A percentile compares a stretch with the other conserved stretches of the same genome.
Evolutionary conservation across 1,140 invertebrate species (phyloP).

Genomic region (Drosophila murphyi): DNA sequence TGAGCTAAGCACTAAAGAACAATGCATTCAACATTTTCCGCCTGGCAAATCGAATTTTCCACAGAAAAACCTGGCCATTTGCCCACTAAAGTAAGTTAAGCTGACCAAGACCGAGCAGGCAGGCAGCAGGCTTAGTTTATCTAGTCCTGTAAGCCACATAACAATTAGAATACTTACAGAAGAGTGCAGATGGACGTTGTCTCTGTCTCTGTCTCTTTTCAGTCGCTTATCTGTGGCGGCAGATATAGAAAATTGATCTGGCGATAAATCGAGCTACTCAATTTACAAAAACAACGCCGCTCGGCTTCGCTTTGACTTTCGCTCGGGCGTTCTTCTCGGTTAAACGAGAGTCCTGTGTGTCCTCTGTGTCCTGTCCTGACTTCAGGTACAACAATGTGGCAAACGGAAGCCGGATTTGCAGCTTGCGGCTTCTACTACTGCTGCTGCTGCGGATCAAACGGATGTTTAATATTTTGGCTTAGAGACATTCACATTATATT

Average conservation of each 20-base stretch:
- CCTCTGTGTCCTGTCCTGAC: constrained; percentile 37
- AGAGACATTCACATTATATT: constrained; percentile 83
- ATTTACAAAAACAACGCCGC: constrained; percentile 79
- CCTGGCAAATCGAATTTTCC: constrained; percentile 55
- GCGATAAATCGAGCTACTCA: constrained; percentile 80
- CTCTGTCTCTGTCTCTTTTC: neutral
- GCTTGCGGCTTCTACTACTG: constrained; percentile 35
- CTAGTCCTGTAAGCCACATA: constrained; percentile 51
- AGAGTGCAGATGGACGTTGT: constrained; percentile 11
- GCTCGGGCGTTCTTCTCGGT: constrained; percentile 20
- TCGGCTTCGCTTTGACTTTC: constrained; percentile 64
- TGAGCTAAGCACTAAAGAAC: constrained; percentile 68
- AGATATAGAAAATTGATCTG: constrained; percentile 81
- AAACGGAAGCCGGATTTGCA: constrained; percentile 79
- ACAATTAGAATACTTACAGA: constrained; percentile 61
- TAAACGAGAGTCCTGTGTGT: no score
- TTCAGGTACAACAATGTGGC: constrained; percentile 69
- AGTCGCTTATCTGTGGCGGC: constrained; percentile 68
- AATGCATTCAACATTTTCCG: constrained; percentile 17
- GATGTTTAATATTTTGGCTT: constrained; percentile 83
- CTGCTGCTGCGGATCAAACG: constrained; percentile 62
- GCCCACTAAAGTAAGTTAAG: constrained; percentile 81
- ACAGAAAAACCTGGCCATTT: constrained; percentile 68
- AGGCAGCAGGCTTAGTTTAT: constrained; percentile 47
- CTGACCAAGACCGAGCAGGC: constrained; percentile 34